Percentiles rank a stretch among this genome's conserved stretches.
Evolutionary conservation across 2,888 invertebrate species (phyloP).

Genomic region (Tribolium freemani): DNA sequence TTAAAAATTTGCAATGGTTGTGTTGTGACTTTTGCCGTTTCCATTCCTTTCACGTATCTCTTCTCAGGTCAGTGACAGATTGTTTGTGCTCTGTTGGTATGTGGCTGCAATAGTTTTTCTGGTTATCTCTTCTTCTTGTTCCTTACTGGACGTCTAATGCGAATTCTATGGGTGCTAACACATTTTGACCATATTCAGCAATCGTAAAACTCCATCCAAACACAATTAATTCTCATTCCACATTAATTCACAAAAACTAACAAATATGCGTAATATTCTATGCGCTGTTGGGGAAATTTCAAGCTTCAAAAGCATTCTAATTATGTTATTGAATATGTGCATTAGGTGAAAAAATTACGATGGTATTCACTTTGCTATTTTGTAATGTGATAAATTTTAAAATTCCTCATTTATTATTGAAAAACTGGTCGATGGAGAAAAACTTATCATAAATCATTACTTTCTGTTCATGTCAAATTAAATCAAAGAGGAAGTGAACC

Average conservation of each 20-base stretch:
- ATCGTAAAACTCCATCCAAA: conserved; percentile 29
- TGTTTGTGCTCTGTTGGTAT: conserved; percentile 61
- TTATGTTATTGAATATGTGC: conserved; percentile 34
- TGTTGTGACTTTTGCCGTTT: conserved; percentile 27
- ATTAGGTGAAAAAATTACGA: conserved; percentile 19
- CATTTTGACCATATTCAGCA: conserved; percentile 53
- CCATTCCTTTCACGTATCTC: conserved; percentile 58
- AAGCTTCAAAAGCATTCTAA: conserved; percentile 27
- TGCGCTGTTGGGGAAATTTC: conserved; percentile 12
- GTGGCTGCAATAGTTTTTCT: conserved; percentile 59
- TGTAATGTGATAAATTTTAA: conserved; percentile 35
- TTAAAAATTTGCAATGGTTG: conserved; percentile 13
- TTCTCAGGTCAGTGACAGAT: conserved; percentile 64
- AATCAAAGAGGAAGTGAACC: conserved; percentile 45
- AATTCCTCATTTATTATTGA: conserved; percentile 43
- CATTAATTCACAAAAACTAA: conserved; percentile 28
- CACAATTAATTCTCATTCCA: conserved; percentile 39
- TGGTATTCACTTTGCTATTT: conserved; percentile 27
- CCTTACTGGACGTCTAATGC: conserved; percentile 54
- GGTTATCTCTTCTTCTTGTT: conserved; percentile 48
- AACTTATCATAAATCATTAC: conserved; percentile 44
- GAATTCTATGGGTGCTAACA: conserved; percentile 53
- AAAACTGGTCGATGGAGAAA: conserved; percentile 43
- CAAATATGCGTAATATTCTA: conserved; percentile 18
- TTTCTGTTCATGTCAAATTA: conserved; percentile 47